These are phyloP conservation scores for Nerophis lumbriciformis DNA, from an alignment of 2,113 vertebrate species.

Conservation along the genomic window DNA sequence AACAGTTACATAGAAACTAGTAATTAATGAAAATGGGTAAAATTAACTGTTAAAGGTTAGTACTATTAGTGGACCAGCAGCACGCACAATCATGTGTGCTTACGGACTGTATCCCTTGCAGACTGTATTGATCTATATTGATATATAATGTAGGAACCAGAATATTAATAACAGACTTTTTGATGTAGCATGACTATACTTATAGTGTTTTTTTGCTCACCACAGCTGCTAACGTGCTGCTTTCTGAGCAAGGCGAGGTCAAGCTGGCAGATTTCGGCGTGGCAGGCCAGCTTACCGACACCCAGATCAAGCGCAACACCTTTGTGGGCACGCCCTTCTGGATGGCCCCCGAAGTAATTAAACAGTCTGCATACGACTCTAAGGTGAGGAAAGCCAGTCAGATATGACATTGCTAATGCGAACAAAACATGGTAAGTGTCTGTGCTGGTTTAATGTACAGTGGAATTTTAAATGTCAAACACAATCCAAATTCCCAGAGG, in stretches of 20 bases:
- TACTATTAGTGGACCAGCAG: too few relatives aligned
- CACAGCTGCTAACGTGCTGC: slow-evolving; percentile 75
- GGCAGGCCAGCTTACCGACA: slow-evolving; percentile 76
- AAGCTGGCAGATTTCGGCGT: slow-evolving; percentile 76
- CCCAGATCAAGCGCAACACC: slow-evolving; percentile 77
- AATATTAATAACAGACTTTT: too few relatives aligned
- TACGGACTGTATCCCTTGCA: too few relatives aligned
- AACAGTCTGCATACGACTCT: slow-evolving; percentile 75
- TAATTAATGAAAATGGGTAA: too few relatives aligned
- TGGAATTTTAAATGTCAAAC: background rate
- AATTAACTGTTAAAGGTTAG: too few relatives aligned
- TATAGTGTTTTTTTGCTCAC: background rate
- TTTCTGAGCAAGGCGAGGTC: slow-evolving; percentile 76
- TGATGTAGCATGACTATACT: too few relatives aligned
- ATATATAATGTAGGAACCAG: too few relatives aligned
- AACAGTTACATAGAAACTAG: too few relatives aligned
- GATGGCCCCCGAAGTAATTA: slow-evolving; percentile 79
- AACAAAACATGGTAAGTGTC: background rate
- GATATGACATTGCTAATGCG: background rate
- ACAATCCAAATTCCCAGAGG: background rate
- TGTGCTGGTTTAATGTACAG: background rate
- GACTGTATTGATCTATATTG: too few relatives aligned
- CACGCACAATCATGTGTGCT: too few relatives aligned
- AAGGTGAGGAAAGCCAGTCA: slow-evolving; percentile 56
- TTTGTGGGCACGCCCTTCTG: slow-evolving; percentile 78